These are phyloP conservation scores for Ranitomeya imitator DNA, from an alignment of 2,113 vertebrate species.

Conservation along the genomic window DNA sequence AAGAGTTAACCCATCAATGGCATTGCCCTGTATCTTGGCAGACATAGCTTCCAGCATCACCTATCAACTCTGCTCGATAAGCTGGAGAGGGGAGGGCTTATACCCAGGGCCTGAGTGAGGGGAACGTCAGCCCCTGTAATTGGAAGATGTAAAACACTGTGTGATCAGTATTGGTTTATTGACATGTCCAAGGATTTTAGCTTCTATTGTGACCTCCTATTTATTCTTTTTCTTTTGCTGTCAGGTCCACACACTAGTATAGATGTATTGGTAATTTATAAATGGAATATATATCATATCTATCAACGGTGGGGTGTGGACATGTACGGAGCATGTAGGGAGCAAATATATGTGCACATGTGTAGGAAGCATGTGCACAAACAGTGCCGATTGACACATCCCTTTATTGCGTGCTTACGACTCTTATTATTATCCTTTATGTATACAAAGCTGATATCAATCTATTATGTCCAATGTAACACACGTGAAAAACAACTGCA, in stretches of 20 bases:
- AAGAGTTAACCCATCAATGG: constrained; percentile 50
- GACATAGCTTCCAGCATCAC: constrained; percentile 22
- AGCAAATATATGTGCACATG: background rate
- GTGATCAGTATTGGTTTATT: constrained; percentile 55
- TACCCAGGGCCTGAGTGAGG: constrained; percentile 8
- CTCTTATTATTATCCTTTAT: background rate
- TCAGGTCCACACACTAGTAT: constrained; percentile 30
- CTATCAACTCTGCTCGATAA: constrained; percentile 27
- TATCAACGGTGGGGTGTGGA: background rate
- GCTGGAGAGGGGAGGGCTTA: constrained; percentile 10
- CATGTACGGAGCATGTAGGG: background rate
- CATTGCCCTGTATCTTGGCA: constrained; percentile 44
- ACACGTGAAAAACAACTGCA: background rate
- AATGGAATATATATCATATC: background rate
- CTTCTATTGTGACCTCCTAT: constrained; percentile 37
- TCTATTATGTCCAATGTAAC: background rate
- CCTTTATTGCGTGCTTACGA: background rate
- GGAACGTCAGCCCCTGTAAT: constrained; percentile 27
- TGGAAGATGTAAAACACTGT: constrained; percentile 54
- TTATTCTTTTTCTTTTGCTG: constrained; percentile 42
- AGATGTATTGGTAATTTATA: constrained; percentile 29
- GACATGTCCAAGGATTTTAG: constrained; percentile 51
- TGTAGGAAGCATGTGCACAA: background rate
- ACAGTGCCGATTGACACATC: background rate
- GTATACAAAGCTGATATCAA: background rate